A percentile compares a stretch with the other conserved stretches of the same genome.
Evolutionary conservation across 2,113 vertebrate species (phyloP).

Genomic region (Myiopsitta monachus): DNA sequence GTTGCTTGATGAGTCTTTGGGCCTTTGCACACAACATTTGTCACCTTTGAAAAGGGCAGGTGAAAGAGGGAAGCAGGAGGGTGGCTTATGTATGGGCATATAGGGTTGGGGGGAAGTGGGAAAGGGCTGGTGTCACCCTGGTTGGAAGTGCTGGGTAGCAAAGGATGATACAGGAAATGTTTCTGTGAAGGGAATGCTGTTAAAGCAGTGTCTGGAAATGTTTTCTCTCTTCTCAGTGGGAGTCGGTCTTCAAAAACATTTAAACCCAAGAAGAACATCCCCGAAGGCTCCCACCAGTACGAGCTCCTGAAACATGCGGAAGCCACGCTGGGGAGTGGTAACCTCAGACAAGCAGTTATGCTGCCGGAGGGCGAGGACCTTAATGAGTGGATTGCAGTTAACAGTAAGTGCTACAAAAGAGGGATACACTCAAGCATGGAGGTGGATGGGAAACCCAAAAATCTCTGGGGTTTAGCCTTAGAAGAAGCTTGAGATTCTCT

Average conservation of each 20-base stretch:
- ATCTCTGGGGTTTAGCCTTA: neutral
- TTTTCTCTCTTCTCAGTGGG: conserved; percentile 71
- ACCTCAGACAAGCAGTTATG: conserved; percentile 92
- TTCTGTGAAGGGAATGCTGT: neutral
- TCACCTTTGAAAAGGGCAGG: neutral
- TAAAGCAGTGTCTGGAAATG: no score
- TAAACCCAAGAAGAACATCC: conserved; percentile 97
- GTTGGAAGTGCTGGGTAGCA: neutral
- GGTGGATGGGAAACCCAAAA: no score
- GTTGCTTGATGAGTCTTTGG: neutral
- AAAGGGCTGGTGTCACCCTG: neutral
- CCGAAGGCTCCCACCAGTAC: conserved; percentile 94
- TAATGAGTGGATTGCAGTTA: conserved; percentile 97
- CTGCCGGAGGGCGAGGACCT: conserved; percentile 95
- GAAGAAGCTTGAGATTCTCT: neutral
- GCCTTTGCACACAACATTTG: rapidly evolving
- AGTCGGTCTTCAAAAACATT: conserved; percentile 94
- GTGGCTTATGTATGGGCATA: rapidly evolving
- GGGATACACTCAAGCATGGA: rapidly evolving
- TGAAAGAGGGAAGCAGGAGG: neutral
- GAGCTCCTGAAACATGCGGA: conserved; percentile 95
- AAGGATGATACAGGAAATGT: rapidly evolving
- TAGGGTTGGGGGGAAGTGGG: rapidly evolving
- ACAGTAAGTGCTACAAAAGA: conserved; percentile 79
- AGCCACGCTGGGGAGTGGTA: conserved; percentile 92